phyloP scores from a whole-genome alignment of 2,113 vertebrate genomes.

The Nycticorax nycticorax region DNA sequence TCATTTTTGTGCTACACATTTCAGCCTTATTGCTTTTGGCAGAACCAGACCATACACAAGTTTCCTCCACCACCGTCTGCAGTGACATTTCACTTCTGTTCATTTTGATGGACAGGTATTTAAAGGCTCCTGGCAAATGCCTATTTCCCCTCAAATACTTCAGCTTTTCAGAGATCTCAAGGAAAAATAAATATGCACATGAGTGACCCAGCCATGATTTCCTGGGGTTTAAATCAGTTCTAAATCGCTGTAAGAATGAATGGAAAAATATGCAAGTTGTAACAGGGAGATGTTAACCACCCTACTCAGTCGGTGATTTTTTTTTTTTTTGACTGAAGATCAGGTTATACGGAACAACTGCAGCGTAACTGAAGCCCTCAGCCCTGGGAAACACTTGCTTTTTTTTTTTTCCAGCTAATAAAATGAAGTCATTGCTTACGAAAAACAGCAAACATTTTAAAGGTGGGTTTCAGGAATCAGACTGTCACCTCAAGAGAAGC shows the following conservation, averaged over 20 bases:
- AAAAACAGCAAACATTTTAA: background rate
- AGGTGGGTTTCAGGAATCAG: background rate
- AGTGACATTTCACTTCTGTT: background rate
- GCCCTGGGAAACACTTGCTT: background rate
- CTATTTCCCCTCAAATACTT: background rate
- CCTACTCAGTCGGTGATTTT: background rate
- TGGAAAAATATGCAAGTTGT: background rate
- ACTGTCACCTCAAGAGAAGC: background rate
- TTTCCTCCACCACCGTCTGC: background rate
- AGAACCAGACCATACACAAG: background rate
- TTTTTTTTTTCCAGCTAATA: background rate
- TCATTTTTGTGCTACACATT: background rate
- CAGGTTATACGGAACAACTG: constrained; percentile 39
- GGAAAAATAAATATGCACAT: background rate
- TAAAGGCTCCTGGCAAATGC: constrained; percentile 28
- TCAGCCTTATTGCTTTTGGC: constrained; percentile 36
- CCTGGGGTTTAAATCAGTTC: background rate
- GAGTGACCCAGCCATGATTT: background rate
- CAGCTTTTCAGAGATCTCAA: background rate
- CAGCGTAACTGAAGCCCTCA: constrained; percentile 21
- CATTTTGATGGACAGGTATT: constrained; percentile 18
- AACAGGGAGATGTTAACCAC: background rate
- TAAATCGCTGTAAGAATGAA: background rate
- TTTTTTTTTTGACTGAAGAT: background rate
- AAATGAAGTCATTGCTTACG: constrained; percentile 17